Percentiles rank a stretch among this genome's conserved stretches.
These are phyloP conservation scores for Dolichoris vasculosae DNA, from an alignment of 1,140 invertebrate species.

Conservation along the genomic window DNA sequence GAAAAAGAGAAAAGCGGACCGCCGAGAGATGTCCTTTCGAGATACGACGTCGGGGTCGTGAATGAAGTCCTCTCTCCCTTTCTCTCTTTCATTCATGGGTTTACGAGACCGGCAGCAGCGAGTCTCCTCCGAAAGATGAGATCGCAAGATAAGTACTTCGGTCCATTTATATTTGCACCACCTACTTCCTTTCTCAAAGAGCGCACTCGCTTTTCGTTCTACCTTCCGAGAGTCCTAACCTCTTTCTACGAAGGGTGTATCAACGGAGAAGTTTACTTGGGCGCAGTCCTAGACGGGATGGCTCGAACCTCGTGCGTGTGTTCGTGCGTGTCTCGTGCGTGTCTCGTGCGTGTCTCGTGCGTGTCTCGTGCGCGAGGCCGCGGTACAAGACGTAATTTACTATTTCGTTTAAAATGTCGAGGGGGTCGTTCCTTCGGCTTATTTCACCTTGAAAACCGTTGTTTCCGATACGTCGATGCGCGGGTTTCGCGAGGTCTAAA, in stretches of 20 bases:
- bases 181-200: conserved; percentile 58
- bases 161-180: conserved; percentile 66
- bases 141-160: conserved; percentile 65
- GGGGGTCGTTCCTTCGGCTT: background rate
- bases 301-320: background rate
- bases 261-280: background rate
- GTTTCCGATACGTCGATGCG: background rate
- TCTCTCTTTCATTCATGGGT: conserved; percentile 33
- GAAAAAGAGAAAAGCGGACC: too few relatives aligned
- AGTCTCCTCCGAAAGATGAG: conserved; percentile 54
- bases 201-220: conserved; percentile 25
- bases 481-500: background rate
- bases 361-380: too few relatives aligned
- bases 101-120: background rate
- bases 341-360: background rate
- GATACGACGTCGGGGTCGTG: conserved; percentile 59
- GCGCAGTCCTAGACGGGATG: too few relatives aligned
- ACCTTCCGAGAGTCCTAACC: conserved; percentile 50
- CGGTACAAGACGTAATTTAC: too few relatives aligned
- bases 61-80: conserved; percentile 63
- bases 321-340: background rate
- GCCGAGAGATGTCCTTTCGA: conserved; percentile 60
- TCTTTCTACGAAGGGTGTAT: conserved; percentile 53
- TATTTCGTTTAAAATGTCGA: background rate
- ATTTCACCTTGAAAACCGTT: conserved; percentile 26